phyloP scores from a whole-genome alignment of 2,888 invertebrate genomes.

The Ceramica pisi region DNA sequence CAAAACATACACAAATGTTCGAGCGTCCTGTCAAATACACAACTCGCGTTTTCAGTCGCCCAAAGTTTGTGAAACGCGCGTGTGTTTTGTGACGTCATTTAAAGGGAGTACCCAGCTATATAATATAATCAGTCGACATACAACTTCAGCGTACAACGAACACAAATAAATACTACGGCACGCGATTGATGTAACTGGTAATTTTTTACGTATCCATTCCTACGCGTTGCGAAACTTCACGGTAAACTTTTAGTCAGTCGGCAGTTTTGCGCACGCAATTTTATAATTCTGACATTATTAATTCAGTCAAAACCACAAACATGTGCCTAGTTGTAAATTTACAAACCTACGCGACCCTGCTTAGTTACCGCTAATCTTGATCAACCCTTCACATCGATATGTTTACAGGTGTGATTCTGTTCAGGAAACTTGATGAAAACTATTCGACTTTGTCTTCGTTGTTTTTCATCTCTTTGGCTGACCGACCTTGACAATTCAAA shows the following conservation, averaged over 20 bases:
- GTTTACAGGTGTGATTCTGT: too few relatives aligned
- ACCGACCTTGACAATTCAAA: too few relatives aligned
- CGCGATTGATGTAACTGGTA: conserved; percentile 22
- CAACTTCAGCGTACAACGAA: conserved; percentile 6
- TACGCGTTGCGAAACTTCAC: conserved; percentile 15
- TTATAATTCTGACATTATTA: not conserved
- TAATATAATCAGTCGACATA: conserved; percentile 18
- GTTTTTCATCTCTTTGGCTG: too few relatives aligned
- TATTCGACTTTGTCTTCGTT: not conserved
- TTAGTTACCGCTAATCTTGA: too few relatives aligned
- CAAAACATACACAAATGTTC: conserved; percentile 18
- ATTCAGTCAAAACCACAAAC: conserved; percentile 25
- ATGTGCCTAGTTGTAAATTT: not conserved
- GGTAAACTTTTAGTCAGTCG: conserved; percentile 10
- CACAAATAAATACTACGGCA: conserved; percentile 16
- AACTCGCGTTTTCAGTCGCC: conserved; percentile 16
- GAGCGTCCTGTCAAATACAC: conserved; percentile 22
- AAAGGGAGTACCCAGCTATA: conserved; percentile 8
- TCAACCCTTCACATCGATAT: too few relatives aligned
- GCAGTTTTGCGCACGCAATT: not conserved
- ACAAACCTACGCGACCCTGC: not conserved
- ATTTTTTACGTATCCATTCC: conserved; percentile 14
- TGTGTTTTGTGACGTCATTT: conserved; percentile 47
- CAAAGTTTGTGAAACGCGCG: conserved; percentile 22
- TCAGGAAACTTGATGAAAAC: not conserved